These are phyloP conservation scores for Muschampia plurimacula DNA, from an alignment of 2,888 invertebrate genomes.

Conservation along the genomic window DNA sequence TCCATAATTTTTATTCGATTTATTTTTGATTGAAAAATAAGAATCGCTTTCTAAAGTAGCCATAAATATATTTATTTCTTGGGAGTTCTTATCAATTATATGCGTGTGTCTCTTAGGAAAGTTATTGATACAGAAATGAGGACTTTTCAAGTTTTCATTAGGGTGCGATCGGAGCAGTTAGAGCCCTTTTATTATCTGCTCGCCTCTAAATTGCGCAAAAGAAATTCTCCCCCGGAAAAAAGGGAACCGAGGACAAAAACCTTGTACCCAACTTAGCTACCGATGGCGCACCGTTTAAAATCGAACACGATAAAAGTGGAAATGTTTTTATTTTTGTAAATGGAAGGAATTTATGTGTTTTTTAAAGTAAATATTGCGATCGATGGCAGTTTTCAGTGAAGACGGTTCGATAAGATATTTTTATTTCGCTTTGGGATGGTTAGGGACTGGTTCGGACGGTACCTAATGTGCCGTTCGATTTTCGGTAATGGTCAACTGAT, in stretches of 20 bases:
- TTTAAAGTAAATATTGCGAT: constrained; percentile 80
- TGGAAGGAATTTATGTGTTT: constrained; percentile 80
- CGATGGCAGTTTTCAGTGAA: constrained; percentile 75
- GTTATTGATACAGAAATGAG: constrained; percentile 79
- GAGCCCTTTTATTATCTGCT: constrained; percentile 86
- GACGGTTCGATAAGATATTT: constrained; percentile 77
- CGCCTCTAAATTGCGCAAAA: constrained; percentile 84
- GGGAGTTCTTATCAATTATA: constrained; percentile 41
- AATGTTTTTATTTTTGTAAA: constrained; percentile 84
- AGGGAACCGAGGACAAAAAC: constrained; percentile 79
- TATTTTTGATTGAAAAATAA: no score
- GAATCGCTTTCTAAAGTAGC: neutral
- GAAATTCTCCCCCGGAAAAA: constrained; percentile 80
- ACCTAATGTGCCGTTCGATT: constrained; percentile 84
- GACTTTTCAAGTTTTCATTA: constrained; percentile 83
- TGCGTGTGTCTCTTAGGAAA: constrained; percentile 51
- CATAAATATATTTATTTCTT: neutral
- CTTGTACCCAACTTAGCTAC: constrained; percentile 78
- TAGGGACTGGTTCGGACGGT: constrained; percentile 70
- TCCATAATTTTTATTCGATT: neutral
- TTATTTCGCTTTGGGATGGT: constrained; percentile 74
- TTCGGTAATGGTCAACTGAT: constrained; percentile 85
- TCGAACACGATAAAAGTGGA: constrained; percentile 83
- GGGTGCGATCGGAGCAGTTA: constrained; percentile 82
- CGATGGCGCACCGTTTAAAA: constrained; percentile 83